phyloP scores from a whole-genome alignment of 2,888 invertebrate genomes.

The Deilephila porcellus region DNA sequence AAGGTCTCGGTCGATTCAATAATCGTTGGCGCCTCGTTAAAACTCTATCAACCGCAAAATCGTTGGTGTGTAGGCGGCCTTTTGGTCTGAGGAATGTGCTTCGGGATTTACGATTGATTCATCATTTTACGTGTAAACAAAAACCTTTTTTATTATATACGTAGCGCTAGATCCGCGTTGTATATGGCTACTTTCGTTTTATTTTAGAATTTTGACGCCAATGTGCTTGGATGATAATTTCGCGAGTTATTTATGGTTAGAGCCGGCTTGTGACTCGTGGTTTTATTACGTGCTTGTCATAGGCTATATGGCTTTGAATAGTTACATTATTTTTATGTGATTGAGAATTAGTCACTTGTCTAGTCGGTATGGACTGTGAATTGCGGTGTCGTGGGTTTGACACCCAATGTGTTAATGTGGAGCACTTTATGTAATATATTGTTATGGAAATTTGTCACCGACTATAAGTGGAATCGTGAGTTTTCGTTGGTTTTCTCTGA shows the following conservation, averaged over 20 bases:
- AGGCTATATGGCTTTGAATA: not conserved
- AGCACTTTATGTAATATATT: too few species aligned
- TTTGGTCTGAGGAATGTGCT: conserved; percentile 62
- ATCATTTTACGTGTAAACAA: conserved; percentile 72
- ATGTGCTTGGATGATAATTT: conserved; percentile 5
- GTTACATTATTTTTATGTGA: not conserved
- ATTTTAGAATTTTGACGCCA: not conserved
- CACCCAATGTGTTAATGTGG: too few species aligned
- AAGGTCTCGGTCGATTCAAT: conserved; percentile 6
- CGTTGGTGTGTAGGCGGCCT: conserved; percentile 58
- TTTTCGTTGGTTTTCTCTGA: too few species aligned
- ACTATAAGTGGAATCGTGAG: too few species aligned
- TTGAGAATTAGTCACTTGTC: not conserved
- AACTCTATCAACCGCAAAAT: conserved; percentile 21
- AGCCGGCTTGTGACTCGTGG: not conserved
- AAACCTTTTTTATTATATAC: conserved; percentile 57
- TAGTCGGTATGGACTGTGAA: not conserved
- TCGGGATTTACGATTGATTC: conserved; percentile 75
- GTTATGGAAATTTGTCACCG: too few species aligned
- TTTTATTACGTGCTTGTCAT: not conserved
- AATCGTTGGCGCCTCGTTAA: conserved; percentile 27
- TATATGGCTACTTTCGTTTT: conserved; percentile 24
- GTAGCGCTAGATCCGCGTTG: conserved; percentile 66
- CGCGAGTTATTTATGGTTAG: not conserved
- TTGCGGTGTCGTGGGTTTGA: too few species aligned